Conservation (phyloP, 2,888 invertebrate genomes). For the Oxycera nigricornis region DNA sequence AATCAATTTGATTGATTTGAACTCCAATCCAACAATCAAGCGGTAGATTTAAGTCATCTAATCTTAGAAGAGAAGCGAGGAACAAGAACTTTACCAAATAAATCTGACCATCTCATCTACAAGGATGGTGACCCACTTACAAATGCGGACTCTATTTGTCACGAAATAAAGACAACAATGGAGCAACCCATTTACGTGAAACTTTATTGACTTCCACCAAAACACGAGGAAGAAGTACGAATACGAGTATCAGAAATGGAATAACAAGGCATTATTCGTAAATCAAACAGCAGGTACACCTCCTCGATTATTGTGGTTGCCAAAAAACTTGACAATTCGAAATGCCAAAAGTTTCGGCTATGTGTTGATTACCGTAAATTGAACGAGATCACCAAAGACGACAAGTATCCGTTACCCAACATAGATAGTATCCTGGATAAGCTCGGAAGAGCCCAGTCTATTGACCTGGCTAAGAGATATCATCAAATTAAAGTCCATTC, state of each 20-base stretch:
- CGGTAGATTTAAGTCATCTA: too few relatives aligned
- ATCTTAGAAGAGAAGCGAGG: too few relatives aligned
- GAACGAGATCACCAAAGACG: slow-evolving; percentile 41
- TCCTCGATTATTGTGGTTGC: slow-evolving; percentile 42
- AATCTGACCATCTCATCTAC: too few relatives aligned
- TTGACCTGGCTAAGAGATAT: too few relatives aligned
- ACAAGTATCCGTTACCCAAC: slow-evolving; percentile 9
- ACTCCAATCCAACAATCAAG: too few relatives aligned
- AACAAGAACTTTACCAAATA: too few relatives aligned
- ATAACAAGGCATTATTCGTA: slow-evolving; percentile 37
- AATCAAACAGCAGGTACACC: slow-evolving; percentile 39
- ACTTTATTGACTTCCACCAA: too few relatives aligned
- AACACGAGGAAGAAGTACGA: slow-evolving; percentile 39
- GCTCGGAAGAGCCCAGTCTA: neutral
- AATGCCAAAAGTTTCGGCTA: slow-evolving; percentile 40
- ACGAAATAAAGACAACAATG: too few relatives aligned
- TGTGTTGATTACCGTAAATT: slow-evolving; percentile 44
- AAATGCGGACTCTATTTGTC: too few relatives aligned
- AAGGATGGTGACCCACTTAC: too few relatives aligned
- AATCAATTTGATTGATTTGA: too few relatives aligned
- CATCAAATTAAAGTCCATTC: neutral
- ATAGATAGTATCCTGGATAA: slow-evolving; percentile 12
- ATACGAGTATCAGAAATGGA: slow-evolving; percentile 38
- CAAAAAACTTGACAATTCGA: slow-evolving; percentile 40
- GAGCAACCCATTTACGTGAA: too few relatives aligned